A percentile compares a stretch with the other conserved stretches of the same genome.
Evolutionary conservation across 2,888 invertebrate genomes (phyloP).

Genomic region (Drosophila tripunctata): DNA sequence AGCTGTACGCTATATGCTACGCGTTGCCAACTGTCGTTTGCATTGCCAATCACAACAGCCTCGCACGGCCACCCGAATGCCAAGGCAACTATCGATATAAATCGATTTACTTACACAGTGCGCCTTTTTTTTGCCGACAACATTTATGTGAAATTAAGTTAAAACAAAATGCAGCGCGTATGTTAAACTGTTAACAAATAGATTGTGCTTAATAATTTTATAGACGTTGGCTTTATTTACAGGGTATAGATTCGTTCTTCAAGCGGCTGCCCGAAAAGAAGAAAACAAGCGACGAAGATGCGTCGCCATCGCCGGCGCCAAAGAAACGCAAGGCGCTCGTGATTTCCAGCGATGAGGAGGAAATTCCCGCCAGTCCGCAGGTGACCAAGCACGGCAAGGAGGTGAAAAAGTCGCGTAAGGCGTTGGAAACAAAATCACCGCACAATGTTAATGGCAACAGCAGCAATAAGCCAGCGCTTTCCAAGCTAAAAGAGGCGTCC

Average conservation of each 20-base stretch:
- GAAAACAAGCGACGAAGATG: conserved; percentile 56
- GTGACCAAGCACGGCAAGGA: conserved; percentile 75
- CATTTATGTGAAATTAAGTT: not conserved
- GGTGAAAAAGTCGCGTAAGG: conserved; percentile 84
- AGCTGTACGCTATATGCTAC: not conserved
- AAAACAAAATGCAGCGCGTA: conserved; percentile 79
- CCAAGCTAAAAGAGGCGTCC: conserved; percentile 62
- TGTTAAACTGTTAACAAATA: conserved; percentile 26
- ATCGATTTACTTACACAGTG: conserved; percentile 32
- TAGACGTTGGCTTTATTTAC: not conserved
- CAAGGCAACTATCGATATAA: conserved; percentile 15
- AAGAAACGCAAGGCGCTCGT: conserved; percentile 82
- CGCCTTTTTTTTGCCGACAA: conserved; percentile 37
- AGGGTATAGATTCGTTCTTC: conserved; percentile 77
- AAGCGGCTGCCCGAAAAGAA: conserved; percentile 51
- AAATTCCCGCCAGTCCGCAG: conserved; percentile 86
- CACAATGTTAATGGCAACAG: conserved; percentile 24
- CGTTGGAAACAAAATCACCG: conserved; percentile 34
- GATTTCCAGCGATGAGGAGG: conserved; percentile 86
- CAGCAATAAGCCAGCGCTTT: conserved; percentile 63
- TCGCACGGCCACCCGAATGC: conserved; percentile 36
- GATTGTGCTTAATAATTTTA: not conserved
- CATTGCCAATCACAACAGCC: not conserved
- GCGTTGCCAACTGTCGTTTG: conserved; percentile 20
- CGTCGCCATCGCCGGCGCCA: conserved; percentile 36